Conservation (phyloP, 1,140 invertebrate genomes). For the Maniola jurtina region DNA sequence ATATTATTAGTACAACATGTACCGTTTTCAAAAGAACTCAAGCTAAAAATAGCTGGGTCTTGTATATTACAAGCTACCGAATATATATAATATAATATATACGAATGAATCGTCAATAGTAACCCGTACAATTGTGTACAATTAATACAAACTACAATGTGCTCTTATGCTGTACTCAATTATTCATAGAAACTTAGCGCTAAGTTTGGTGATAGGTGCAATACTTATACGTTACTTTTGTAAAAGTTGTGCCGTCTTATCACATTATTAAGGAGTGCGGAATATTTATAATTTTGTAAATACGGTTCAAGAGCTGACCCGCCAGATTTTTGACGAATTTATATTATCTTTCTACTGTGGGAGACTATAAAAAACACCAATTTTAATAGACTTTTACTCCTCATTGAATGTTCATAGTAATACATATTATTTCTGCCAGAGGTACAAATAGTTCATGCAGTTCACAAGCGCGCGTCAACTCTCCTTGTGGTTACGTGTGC, state of each 20-base stretch:
- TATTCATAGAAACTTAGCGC: not conserved
- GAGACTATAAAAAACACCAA: not conserved
- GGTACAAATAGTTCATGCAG: no score
- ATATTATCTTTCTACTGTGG: not conserved
- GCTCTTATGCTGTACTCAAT: not conserved
- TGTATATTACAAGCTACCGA: no score
- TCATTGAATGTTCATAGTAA: no score
- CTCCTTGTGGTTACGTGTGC: no score
- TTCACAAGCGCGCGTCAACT: no score
- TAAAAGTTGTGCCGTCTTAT: not conserved
- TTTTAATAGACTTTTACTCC: not conserved
- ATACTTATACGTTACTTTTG: not conserved
- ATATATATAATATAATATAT: no score
- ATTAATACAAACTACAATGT: not conserved
- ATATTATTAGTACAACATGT: no score
- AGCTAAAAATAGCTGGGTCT: no score
- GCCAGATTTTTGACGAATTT: not conserved
- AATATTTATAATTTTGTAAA: not conserved
- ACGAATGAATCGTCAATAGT: not conserved
- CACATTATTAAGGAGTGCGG: not conserved
- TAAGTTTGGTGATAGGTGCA: conserved; percentile 6
- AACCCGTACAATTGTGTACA: not conserved
- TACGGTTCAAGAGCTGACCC: not conserved
- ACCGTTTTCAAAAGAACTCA: no score
- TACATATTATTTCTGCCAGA: no score